Evolutionary conservation across 2,888 invertebrate genomes (phyloP), one percentile per base, ranked within the genome.

Genomic region (Trileptium ribeirensis): DNA sequence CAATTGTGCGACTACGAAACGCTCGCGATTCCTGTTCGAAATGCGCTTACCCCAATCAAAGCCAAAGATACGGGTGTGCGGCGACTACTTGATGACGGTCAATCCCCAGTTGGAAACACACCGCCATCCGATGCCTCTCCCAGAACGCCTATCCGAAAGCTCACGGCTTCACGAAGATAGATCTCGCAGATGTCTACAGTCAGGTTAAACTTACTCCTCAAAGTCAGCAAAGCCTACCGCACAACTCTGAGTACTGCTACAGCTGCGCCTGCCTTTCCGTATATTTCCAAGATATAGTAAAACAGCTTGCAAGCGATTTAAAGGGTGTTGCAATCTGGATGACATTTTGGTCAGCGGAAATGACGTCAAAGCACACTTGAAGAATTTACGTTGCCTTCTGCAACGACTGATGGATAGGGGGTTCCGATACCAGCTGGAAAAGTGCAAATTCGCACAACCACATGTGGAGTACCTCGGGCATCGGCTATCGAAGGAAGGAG

Each of bases 261-360:
- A 81, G 37, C 3, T 8, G 29, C 64, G 81, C 15, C 81, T 81
- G 24, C 81, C 81, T 1, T 81, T 78, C 79, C 79, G 2, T 81
- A 70, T 82, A 82, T 37, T 81, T 82, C 70, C 81, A 81, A 67
- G 2, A 82, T 31, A 82, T 82, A 8, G 81, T 81, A 51, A 81
- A 82, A 2, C 81, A 82, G 64, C 82, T 81, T 37, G 70, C 82
- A 19, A 2, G 19, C 3, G 81, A 82, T 82, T 36, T 81, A 33
- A 2, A 15, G 3, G 81, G 81, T 39, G 70, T 82, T 15, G 81
- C 81, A 19, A 82, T 70, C 81, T 80, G 37, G 81, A 78, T 51
- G 79, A 78, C 33, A 78, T 78, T 67, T 29, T 78, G 15, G 67
- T 78, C 67, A 78, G 29, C 29, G 64, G 64, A 15, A 67, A 67